Base-by-base conservation (phyloP, 2,888 invertebrate species). In the Diarsia mendica region DNA sequence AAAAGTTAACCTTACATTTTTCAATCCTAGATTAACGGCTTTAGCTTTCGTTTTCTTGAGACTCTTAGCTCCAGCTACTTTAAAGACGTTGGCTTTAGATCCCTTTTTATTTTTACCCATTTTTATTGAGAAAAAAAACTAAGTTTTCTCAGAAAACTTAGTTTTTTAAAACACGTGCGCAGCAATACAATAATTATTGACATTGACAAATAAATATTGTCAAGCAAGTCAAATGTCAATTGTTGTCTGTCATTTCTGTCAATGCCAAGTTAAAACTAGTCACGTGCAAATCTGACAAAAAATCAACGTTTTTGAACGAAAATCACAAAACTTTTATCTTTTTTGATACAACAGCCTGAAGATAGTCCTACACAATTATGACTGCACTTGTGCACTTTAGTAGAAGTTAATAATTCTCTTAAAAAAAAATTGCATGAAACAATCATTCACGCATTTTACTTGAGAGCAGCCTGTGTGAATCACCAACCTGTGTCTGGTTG, bases 41-140 rank as follows among this genome's bases (percentile, higher is more conserved):
- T 96, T 96, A 2, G 96, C 92, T 89, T 96, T 96, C 0, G 94
- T 90, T 92, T 96, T 96, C 90, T 96, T 96, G 33, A 96, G 91
- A 83, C 96, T 96, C 88, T 96, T 96, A 23, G 96, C 96, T 75
- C 96, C 96, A 44, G 94, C 96, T 46, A 96, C 95, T 91, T 96
- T 96, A 72, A 96, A 96, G 23, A 96, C 94, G 82, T 96, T 96
- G 3, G 91, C 92, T 82, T 95, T 95, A 9, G 89, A 79, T 20
- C 94, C 94, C 81, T 94, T 95, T 79, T 94, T 95, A 78, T 94
- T 95, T 91, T 95, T 96, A 20, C 94, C 95, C 96, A 96, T 95
- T 64, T 77, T 89, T 70, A 23, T 20, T 51, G 3, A 58, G 10
- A 9, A n/a, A n/a, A n/a, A n/a, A n/a, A n/a, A n/a, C n/a, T n/a